These are phyloP conservation scores for Periophthalmodon schlosseri DNA, from an alignment of 2,113 vertebrate species.

Conservation along the genomic window DNA sequence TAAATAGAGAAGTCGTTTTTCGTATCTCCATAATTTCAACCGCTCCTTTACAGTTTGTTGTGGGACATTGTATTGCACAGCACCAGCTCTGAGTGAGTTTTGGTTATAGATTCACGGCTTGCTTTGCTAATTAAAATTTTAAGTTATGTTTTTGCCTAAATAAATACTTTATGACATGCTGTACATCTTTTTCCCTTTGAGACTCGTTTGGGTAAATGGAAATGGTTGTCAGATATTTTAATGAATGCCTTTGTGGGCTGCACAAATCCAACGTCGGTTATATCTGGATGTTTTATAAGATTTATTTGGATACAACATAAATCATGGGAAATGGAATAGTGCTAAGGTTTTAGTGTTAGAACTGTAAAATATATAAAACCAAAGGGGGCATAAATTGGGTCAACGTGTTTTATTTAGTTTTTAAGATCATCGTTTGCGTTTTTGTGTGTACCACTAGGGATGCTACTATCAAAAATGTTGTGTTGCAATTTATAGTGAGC, in stretches of 20 bases:
- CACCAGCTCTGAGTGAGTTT: neutral
- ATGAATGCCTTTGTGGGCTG: neutral
- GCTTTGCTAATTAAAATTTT: slow-evolving; percentile 21
- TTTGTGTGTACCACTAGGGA: too few relatives aligned
- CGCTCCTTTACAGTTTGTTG: neutral
- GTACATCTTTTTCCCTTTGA: slow-evolving; percentile 7
- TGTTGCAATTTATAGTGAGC: too few relatives aligned
- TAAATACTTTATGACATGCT: slow-evolving; percentile 27
- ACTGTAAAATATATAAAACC: neutral
- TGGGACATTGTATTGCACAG: neutral
- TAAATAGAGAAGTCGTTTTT: neutral
- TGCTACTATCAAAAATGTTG: too few relatives aligned
- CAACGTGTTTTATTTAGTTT: too few relatives aligned
- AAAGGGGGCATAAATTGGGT: too few relatives aligned
- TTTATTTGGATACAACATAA: too few relatives aligned
- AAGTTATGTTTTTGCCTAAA: slow-evolving; percentile 17
- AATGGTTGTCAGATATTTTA: neutral
- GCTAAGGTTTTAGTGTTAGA: neutral
- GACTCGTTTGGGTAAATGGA: neutral
- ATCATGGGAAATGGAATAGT: neutral
- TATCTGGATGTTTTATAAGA: neutral
- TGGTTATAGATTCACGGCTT: slow-evolving; percentile 20
- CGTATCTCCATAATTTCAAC: neutral
- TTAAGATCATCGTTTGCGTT: too few relatives aligned
- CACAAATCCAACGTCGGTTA: neutral